Percentiles rank a stretch among this genome's conserved stretches.
Conservation (phyloP, 2,113 vertebrate genomes). For the Sinocyclocheilus anophthalmus region DNA sequence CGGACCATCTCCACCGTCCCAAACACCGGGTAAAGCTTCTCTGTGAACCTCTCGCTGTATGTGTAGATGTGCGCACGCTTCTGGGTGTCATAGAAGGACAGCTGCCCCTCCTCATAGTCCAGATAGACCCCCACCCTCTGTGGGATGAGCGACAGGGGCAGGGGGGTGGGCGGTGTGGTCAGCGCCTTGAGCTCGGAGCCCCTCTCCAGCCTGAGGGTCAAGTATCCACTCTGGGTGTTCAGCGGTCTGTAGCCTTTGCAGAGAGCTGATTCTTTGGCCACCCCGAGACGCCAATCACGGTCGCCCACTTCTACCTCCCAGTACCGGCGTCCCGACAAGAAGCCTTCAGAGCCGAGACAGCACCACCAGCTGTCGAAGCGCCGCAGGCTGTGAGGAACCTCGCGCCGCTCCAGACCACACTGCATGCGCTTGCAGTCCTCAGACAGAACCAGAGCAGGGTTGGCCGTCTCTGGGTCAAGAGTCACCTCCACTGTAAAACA, state of each 20-base stretch:
- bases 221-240: constrained; percentile 72
- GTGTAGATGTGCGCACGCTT: constrained; percentile 77
- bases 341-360: constrained; percentile 67
- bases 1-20: constrained; percentile 76
- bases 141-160: constrained; percentile 62
- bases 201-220: constrained; percentile 76
- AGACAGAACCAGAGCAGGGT: constrained; percentile 79
- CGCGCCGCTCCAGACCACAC: constrained; percentile 76
- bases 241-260: constrained; percentile 77
- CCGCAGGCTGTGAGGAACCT: constrained; percentile 40
- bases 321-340: constrained; percentile 73
- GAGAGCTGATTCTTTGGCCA: constrained; percentile 80
- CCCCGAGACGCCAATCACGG: constrained; percentile 87
- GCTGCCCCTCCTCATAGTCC: constrained; percentile 77
- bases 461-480: constrained; percentile 72
- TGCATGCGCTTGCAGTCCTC: constrained; percentile 80
- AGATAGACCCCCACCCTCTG: constrained; percentile 74
- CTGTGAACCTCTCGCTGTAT: constrained; percentile 73
- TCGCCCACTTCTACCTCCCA: constrained; percentile 85
- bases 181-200: constrained; percentile 73
- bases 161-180: constrained; percentile 67
- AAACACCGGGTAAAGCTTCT: constrained; percentile 75
- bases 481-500: constrained; percentile 79
- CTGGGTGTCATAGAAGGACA: constrained; percentile 79
- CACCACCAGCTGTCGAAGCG: constrained; percentile 77